phyloP scores from a whole-genome alignment of 2,113 vertebrate genomes.

The Suricata suricatta region DNA sequence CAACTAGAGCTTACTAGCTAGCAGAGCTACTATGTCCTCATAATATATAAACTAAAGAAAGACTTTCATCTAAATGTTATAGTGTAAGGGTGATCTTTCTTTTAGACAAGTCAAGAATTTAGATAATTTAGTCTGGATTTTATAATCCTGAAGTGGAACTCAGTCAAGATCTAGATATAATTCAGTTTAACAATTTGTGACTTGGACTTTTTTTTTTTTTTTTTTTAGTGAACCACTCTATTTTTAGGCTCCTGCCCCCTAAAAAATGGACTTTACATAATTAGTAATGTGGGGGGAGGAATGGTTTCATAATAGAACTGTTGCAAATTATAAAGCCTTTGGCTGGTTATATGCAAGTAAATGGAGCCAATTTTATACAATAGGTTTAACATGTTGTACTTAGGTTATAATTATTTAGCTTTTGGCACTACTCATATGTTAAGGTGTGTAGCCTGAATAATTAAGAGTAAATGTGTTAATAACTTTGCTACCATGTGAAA shows the following conservation, averaged over 20 bases:
- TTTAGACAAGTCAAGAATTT: not conserved
- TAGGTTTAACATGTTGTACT: slow-evolving; percentile 71
- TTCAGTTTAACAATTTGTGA: slow-evolving; percentile 35
- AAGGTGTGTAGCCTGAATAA: slow-evolving; percentile 58
- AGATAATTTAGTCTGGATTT: slow-evolving; percentile 21
- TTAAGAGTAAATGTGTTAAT: slow-evolving; percentile 76
- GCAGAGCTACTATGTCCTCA: not conserved
- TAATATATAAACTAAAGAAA: slow-evolving; percentile 8
- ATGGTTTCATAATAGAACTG: slow-evolving; percentile 46
- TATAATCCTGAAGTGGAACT: slow-evolving; percentile 30
- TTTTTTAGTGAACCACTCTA: not conserved
- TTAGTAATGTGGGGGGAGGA: slow-evolving; percentile 27
- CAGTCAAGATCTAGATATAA: not conserved
- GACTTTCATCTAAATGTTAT: not conserved
- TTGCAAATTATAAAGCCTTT: slow-evolving; percentile 56
- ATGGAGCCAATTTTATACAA: slow-evolving; percentile 35
- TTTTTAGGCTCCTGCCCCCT: not conserved
- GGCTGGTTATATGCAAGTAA: slow-evolving; percentile 44
- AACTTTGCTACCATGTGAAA: slow-evolving; percentile 73
- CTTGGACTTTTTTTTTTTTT: not conserved
- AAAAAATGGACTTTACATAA: slow-evolving; percentile 19
- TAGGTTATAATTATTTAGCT: slow-evolving; percentile 71
- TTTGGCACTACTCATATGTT: slow-evolving; percentile 66
- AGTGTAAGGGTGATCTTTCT: not conserved
- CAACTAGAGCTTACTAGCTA: not conserved